Evolutionary conservation across 2,113 vertebrate genomes (phyloP).

Genomic region (Psittacara wagleri): DNA sequence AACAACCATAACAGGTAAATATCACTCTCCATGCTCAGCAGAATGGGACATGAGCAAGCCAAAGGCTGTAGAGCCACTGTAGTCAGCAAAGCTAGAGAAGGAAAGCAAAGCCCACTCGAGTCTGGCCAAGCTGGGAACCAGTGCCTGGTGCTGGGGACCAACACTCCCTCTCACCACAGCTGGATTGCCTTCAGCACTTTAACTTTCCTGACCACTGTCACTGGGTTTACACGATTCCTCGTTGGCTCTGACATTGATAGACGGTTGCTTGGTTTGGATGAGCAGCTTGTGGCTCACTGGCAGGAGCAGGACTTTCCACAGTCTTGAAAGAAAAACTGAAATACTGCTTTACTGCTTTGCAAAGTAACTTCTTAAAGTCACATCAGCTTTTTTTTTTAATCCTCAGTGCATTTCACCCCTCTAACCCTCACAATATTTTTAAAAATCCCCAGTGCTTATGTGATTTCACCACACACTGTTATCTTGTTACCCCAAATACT

Average conservation of each 20-base stretch:
- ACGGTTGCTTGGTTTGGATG: background rate
- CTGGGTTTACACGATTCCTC: background rate
- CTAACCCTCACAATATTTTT: slow-evolving; percentile 37
- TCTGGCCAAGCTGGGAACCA: background rate
- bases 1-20: background rate
- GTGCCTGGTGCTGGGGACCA: background rate
- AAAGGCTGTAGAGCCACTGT: background rate
- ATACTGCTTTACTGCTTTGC: background rate
- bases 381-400: background rate
- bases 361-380: slow-evolving; percentile 25
- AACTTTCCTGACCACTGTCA: background rate
- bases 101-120: background rate
- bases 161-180: background rate
- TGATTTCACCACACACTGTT: background rate
- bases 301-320: background rate
- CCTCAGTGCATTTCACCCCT: slow-evolving; percentile 8
- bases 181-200: background rate
- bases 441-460: background rate
- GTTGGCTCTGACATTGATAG: background rate
- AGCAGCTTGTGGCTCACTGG: background rate
- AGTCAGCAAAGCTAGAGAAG: background rate
- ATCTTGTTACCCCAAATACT: background rate
- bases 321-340: background rate
- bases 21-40: background rate
- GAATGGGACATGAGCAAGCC: background rate